A percentile compares a stretch with the other conserved stretches of the same genome.
phyloP scores from a whole-genome alignment of 2,797 vertebrate species.

The Urophycis tenuis region DNA sequence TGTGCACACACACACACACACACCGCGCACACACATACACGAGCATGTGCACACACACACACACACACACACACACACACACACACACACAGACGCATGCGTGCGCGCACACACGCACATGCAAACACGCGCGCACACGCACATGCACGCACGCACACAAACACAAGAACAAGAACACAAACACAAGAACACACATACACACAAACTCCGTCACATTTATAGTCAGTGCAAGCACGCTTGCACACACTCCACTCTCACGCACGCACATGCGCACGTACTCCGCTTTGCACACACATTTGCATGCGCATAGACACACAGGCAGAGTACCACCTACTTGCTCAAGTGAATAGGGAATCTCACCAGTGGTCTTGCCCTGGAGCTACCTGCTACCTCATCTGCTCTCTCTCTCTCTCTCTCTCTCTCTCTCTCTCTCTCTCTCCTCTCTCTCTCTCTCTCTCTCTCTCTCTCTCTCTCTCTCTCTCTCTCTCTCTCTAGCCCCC shows the following conservation, averaged over 20 bases:
- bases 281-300: slow-evolving; percentile 11
- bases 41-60: not conserved
- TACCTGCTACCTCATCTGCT: slow-evolving; percentile 42
- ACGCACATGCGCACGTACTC: slow-evolving; percentile 6
- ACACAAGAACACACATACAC: not conserved
- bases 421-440: not conserved
- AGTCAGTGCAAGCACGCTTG: slow-evolving; percentile 5
- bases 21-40: too few relatives aligned
- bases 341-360: slow-evolving; percentile 38
- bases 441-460: slow-evolving; percentile 1
- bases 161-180: not conserved
- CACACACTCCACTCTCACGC: not conserved
- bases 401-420: not conserved
- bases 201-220: not conserved
- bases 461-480: not conserved
- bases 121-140: too few relatives aligned
- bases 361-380: slow-evolving; percentile 43
- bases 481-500: not conserved
- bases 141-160: slow-evolving; percentile 11
- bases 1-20: too few relatives aligned
- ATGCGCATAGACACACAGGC: slow-evolving; percentile 25
- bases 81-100: slow-evolving; percentile 19
- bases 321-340: slow-evolving; percentile 30
- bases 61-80: not conserved
- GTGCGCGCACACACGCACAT: slow-evolving; percentile 17